These are phyloP conservation scores for Anguilla megastoma DNA, from an alignment of 2,797 vertebrate genomes.

Conservation along the genomic window DNA sequence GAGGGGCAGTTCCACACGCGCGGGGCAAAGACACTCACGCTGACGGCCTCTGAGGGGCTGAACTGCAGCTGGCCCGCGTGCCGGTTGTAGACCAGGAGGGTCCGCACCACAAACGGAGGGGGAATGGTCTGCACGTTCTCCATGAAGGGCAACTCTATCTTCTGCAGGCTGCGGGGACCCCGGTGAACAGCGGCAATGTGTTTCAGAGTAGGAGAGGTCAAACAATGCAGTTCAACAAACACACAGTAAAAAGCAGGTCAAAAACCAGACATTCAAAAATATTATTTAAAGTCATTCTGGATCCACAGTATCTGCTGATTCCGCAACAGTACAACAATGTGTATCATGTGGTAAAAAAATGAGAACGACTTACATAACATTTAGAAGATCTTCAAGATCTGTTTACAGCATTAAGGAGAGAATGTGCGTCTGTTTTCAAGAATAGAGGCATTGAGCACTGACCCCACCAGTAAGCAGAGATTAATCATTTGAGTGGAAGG, in stretches of 20 bases:
- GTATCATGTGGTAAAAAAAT: too few relatives aligned
- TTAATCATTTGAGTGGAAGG: conserved; percentile 58
- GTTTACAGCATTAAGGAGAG: conserved; percentile 65
- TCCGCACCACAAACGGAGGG: conserved; percentile 86
- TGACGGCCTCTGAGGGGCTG: conserved; percentile 80
- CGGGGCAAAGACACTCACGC: conserved; percentile 62
- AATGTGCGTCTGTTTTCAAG: conserved; percentile 6
- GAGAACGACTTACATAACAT: conserved; percentile 82
- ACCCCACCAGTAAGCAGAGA: conserved; percentile 24
- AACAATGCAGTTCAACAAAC: neutral
- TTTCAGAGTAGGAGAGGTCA: neutral
- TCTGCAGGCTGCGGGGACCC: conserved; percentile 77
- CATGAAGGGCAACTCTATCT: conserved; percentile 86
- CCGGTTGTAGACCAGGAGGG: conserved; percentile 87
- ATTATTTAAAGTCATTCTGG: neutral
- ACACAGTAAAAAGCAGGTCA: neutral
- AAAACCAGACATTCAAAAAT: neutral
- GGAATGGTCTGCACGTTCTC: conserved; percentile 92
- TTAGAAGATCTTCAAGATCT: conserved; percentile 94
- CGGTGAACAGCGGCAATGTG: neutral
- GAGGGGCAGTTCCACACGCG: neutral
- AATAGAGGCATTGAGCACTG: neutral
- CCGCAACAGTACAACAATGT: neutral
- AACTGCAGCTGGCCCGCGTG: conserved; percentile 83
- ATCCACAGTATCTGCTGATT: neutral